Evolutionary conservation across 1,140 invertebrate genomes (phyloP).

Genomic region (Idris sp.): DNA sequence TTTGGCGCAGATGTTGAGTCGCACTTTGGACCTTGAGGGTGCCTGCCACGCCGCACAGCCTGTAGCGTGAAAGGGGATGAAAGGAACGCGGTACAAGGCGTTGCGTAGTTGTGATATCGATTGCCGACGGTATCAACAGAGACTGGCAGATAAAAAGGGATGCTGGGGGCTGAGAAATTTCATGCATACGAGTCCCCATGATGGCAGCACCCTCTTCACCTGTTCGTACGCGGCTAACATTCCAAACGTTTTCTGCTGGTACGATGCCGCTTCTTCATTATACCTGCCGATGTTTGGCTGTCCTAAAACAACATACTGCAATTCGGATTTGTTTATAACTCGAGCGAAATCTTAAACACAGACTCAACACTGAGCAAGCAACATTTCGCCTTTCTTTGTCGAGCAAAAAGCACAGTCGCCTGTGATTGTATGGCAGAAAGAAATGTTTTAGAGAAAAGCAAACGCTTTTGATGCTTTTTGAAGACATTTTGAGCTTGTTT

Average conservation of each 20-base stretch:
- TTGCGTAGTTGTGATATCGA: slow-evolving; percentile 40
- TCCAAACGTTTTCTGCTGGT: slow-evolving; percentile 22
- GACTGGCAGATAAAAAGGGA: slow-evolving; percentile 25
- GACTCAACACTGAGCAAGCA: too few relatives aligned
- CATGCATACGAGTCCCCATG: slow-evolving; percentile 20
- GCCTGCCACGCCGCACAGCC: slow-evolving; percentile 22
- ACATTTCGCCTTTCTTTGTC: too few relatives aligned
- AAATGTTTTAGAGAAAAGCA: too few relatives aligned
- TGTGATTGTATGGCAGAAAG: too few relatives aligned
- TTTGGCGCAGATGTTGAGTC: slow-evolving; percentile 30
- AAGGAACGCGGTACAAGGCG: slow-evolving; percentile 24
- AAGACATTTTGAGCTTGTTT: too few relatives aligned
- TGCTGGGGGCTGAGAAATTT: slow-evolving; percentile 27
- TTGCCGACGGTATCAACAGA: slow-evolving; percentile 24
- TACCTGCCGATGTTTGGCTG: too few relatives aligned
- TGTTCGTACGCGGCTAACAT: slow-evolving; percentile 24
- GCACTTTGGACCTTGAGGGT: slow-evolving; percentile 41
- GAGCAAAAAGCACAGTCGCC: too few relatives aligned
- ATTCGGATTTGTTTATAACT: too few relatives aligned
- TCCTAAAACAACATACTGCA: too few relatives aligned
- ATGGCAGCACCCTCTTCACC: slow-evolving; percentile 46
- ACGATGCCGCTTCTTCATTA: too few relatives aligned
- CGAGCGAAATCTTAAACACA: too few relatives aligned
- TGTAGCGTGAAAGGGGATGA: slow-evolving; percentile 27
- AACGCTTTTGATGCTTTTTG: too few relatives aligned